Conservation (phyloP, 2,888 invertebrate genomes). For the Noctuana brunneofusca region DNA sequence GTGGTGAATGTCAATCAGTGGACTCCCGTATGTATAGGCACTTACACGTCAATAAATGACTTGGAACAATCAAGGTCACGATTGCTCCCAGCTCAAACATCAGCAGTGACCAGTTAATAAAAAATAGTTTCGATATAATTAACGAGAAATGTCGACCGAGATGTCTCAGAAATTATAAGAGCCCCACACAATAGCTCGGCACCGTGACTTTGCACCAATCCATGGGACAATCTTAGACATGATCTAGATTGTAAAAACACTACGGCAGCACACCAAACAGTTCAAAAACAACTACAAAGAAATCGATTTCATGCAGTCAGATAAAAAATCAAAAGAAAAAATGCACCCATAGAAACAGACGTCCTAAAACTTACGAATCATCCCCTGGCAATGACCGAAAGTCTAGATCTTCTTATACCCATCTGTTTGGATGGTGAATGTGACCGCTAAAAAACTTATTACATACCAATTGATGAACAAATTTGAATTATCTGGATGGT, state of each 20-base stretch:
- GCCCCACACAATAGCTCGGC: constrained; percentile 65
- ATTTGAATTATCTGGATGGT: constrained; percentile 50
- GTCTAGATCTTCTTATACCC: constrained; percentile 63
- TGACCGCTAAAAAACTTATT: constrained; percentile 55
- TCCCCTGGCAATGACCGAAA: constrained; percentile 76
- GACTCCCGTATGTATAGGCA: constrained; percentile 55
- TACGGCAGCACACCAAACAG: constrained; percentile 67
- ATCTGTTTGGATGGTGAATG: constrained; percentile 49
- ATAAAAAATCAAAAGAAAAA: constrained; percentile 63
- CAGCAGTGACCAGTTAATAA: constrained; percentile 46
- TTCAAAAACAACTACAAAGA: constrained; percentile 74
- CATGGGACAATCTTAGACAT: constrained; percentile 74
- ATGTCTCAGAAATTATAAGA: constrained; percentile 68
- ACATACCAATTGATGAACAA: constrained; percentile 64
- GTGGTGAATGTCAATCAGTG: constrained; percentile 68
- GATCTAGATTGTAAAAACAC: constrained; percentile 77
- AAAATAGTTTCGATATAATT: constrained; percentile 70
- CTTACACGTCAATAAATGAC: constrained; percentile 52
- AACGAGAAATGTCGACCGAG: constrained; percentile 67
- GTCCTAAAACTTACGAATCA: constrained; percentile 72
- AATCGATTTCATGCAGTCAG: constrained; percentile 68
- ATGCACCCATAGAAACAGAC: constrained; percentile 63
- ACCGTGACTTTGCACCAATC: constrained; percentile 74
- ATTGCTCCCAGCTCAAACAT: constrained; percentile 41
- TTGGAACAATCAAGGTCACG: constrained; percentile 56